Evolutionary conservation across 2,113 vertebrate genomes (phyloP).

Genomic region (Tor tambroides): DNA sequence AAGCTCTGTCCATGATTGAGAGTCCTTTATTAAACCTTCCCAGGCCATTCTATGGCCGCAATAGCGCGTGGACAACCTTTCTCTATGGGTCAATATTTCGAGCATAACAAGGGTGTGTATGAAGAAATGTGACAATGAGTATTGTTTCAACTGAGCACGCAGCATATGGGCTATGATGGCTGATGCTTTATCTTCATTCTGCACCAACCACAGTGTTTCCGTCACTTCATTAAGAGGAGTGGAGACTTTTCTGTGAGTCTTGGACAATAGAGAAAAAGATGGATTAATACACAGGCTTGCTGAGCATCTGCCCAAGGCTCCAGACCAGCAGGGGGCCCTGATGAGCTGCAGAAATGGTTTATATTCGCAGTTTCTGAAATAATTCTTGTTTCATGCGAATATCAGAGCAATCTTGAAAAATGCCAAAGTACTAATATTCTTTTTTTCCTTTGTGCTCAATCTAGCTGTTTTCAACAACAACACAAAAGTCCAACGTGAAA

Average conservation of each 20-base stretch:
- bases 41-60: constrained; percentile 24
- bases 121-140: constrained; percentile 44
- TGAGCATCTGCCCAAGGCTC: not conserved
- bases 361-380: not conserved
- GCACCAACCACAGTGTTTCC: not conserved
- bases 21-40: constrained; percentile 42
- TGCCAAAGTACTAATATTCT: not conserved
- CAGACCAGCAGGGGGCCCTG: not conserved
- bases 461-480: not conserved
- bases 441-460: not conserved
- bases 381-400: not conserved
- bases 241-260: not conserved
- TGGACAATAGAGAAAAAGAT: not conserved
- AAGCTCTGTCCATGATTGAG: not conserved
- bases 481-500: not conserved
- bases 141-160: constrained; percentile 29
- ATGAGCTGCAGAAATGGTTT: not conserved
- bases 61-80: constrained; percentile 50
- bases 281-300: not conserved
- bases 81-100: constrained; percentile 14
- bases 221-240: constrained; percentile 42
- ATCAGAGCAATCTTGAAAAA: not conserved
- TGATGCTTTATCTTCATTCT: constrained; percentile 28
- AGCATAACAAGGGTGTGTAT: constrained; percentile 40
- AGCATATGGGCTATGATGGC: not conserved